phyloP scores from a whole-genome alignment of 2,797 vertebrate genomes.

The Crossoptilon crossoptilon region DNA sequence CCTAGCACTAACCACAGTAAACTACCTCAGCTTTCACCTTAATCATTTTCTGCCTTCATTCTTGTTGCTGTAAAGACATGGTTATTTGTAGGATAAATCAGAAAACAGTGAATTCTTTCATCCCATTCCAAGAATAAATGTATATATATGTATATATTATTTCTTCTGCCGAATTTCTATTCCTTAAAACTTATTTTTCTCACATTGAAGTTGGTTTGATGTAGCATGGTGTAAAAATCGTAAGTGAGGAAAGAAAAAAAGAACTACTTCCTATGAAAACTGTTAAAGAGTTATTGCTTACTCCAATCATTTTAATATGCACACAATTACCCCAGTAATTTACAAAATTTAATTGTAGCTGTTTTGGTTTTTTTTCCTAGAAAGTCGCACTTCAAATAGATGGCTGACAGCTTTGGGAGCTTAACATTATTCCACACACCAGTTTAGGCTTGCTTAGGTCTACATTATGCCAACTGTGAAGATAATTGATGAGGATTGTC shows the following conservation, averaged over 20 bases:
- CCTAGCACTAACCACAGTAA: neutral
- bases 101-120: neutral
- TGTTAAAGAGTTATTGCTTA: neutral
- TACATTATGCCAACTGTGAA: neutral
- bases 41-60: neutral
- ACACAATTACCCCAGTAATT: neutral
- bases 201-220: neutral
- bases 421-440: neutral
- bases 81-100: neutral
- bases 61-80: neutral
- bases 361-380: neutral
- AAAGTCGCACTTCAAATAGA: neutral
- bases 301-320: neutral
- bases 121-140: neutral
- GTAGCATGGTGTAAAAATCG: neutral
- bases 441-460: neutral
- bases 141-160: no score
- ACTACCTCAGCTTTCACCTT: neutral
- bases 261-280: neutral
- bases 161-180: no score
- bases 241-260: neutral
- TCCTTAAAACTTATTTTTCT: neutral
- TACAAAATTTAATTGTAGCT: neutral
- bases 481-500: neutral
- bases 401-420: neutral